These are phyloP conservation scores for Pangasius djambal DNA, from an alignment of 2,797 vertebrate species.

Conservation along the genomic window DNA sequence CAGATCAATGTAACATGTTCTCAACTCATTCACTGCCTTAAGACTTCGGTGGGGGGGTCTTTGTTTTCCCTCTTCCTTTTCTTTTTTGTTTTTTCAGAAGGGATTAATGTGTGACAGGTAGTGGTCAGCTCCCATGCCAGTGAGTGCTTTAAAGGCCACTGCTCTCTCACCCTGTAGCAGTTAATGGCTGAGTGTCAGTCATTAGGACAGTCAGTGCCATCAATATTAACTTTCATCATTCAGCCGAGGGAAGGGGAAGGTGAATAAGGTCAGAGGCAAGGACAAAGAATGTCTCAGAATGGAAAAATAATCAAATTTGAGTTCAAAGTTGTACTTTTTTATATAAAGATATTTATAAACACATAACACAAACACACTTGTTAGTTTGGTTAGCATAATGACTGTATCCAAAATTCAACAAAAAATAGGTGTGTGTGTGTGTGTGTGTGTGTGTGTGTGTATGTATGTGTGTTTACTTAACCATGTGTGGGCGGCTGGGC, in stretches of 20 bases:
- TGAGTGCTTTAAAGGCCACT: conserved; percentile 44
- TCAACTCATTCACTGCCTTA: conserved; percentile 6
- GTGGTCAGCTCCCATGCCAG: conserved; percentile 36
- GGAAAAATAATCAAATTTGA: neutral
- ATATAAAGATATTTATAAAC: neutral
- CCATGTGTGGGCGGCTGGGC: conserved; percentile 48
- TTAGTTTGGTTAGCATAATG: neutral
- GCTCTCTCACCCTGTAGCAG: conserved; percentile 46
- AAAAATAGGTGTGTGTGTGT: neutral
- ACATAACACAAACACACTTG: neutral
- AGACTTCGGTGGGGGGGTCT: neutral
- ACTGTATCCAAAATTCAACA: neutral
- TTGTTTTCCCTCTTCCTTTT: neutral
- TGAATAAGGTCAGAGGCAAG: neutral
- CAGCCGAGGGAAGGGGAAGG: conserved; percentile 26
- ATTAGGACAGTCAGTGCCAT: conserved; percentile 49
- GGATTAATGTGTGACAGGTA: conserved; percentile 60
- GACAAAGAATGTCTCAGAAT: neutral
- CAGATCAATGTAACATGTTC: conserved; percentile 26
- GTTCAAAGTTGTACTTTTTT: neutral
- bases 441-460: conserved; percentile 9
- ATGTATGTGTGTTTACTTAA: conserved; percentile 46
- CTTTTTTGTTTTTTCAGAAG: neutral
- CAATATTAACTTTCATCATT: conserved; percentile 54
- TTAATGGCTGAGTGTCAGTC: conserved; percentile 54